Evolutionary conservation across 2,888 invertebrate species (phyloP), one percentile per base, ranked within the genome.

Genomic region (Cryptus armator): DNA sequence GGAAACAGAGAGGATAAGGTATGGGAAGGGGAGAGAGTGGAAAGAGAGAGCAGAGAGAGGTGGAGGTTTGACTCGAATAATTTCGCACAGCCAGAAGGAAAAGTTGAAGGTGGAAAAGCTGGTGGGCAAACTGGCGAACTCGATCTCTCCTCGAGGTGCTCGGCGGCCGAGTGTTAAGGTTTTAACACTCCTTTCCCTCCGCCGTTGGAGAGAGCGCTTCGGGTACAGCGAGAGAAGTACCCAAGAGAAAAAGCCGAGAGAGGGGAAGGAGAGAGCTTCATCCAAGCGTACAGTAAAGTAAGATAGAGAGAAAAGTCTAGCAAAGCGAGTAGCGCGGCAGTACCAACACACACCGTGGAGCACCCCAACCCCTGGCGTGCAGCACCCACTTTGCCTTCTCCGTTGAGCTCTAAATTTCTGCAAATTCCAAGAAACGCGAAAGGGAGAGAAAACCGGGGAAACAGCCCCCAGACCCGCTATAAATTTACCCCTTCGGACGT

Each of bases 361-460:
- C 37, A 5, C 37, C 37, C 37, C 37, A 5, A 5, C 37, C 37
- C 37, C 37, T 7, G 37, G 37, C 37, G 37, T 37, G 37, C 64
- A 37, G 64, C 79, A 80, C 83, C 80, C 80, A 85, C 86, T 86
- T 84, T 84, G 83, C 84, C 82, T 68, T 67, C 59, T 59, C 76
- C 79, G 86, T 88, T 37, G 88, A 89, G 88, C 87, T 90, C 85
- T 89, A 89, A 90, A 91, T 91, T 91, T 92, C 83, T 87, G 88
- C 87, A 89, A 91, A 92, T 92, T 90, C 90, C 89, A 86, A 86
- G 88, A 88, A 87, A 37, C 37, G 37, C 37, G 83, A 87, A 87
- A 84, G 88, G 86, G 29, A 82, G 83, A 67, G 43, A 64, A 56
- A 43, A 51, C 77, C 72, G 53, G 19, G 68, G 64, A 53, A 51